Conservation (phyloP, 92 coral and sea anemone genomes). For the Porites lobata region DNA sequence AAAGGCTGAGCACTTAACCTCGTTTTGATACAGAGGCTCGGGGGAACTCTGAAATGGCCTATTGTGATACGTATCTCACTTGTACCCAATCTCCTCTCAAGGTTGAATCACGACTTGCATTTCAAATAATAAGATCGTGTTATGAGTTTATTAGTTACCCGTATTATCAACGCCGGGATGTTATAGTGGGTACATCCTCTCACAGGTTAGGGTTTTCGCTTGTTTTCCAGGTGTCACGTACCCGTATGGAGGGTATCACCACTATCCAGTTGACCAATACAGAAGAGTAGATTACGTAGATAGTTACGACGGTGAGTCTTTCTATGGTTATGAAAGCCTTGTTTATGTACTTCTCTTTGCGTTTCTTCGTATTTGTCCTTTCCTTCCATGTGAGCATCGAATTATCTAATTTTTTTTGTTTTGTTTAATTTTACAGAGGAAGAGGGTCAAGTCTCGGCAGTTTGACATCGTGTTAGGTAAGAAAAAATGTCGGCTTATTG, state of each 20-base stretch:
- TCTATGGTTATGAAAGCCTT: neutral
- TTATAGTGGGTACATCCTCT: neutral
- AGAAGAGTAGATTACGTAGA: slow-evolving; percentile 83
- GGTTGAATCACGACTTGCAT: too few species aligned
- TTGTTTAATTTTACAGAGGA: slow-evolving; percentile 60
- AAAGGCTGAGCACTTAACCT: too few species aligned
- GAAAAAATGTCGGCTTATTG: neutral
- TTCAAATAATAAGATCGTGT: too few species aligned
- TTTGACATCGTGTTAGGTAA: slow-evolving; percentile 32
- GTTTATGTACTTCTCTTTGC: neutral
- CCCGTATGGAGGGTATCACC: slow-evolving; percentile 49
- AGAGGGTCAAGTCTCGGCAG: slow-evolving; percentile 94
- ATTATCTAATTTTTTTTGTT: neutral
- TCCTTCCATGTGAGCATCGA: neutral
- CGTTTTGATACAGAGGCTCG: too few species aligned
- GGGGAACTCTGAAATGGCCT: too few species aligned
- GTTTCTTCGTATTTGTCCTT: neutral
- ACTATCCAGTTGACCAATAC: slow-evolving; percentile 65
- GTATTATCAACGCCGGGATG: too few species aligned
- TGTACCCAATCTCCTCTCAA: too few species aligned
- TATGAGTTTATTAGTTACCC: too few species aligned
- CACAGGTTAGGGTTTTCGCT: neutral
- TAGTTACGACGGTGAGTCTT: slow-evolving; percentile 75
- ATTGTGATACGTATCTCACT: too few species aligned
- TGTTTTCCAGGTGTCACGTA: slow-evolving; percentile 25